phyloP scores from a whole-genome alignment of 2,113 vertebrate genomes.

The Ophthalmolycus amberensis region DNA sequence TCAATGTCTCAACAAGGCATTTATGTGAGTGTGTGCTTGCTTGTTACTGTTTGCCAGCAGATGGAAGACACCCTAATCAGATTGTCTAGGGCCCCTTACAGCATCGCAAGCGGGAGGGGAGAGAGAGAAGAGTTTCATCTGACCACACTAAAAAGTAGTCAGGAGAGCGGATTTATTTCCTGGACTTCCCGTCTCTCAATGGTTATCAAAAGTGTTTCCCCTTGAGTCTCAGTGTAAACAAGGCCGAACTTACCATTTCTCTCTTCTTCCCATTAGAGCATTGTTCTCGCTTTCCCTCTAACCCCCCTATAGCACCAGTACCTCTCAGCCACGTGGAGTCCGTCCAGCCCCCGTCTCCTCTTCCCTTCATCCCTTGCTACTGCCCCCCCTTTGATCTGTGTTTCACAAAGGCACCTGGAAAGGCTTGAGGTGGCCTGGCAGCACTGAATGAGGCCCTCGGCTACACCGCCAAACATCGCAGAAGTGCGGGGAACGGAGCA shows the following conservation, averaged over 20 bases:
- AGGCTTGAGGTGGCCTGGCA: conserved; percentile 71
- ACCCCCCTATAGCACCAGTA: conserved; percentile 4
- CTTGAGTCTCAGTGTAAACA: neutral
- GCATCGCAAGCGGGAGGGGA: neutral
- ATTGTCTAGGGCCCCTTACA: conserved; percentile 7
- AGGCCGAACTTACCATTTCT: neutral
- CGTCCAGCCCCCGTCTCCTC: conserved; percentile 29
- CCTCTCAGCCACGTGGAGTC: conserved; percentile 44
- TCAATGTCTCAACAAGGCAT: conserved; percentile 34
- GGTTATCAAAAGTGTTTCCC: conserved; percentile 26
- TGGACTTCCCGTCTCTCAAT: conserved; percentile 7
- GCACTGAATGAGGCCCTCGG: conserved; percentile 52
- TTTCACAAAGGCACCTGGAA: conserved; percentile 78
- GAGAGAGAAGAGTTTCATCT: neutral
- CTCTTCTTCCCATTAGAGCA: neutral
- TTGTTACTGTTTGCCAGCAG: conserved; percentile 39
- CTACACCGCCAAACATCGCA: conserved; percentile 46
- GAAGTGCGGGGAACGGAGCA: conserved; percentile 43
- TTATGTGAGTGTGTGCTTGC: conserved; percentile 10
- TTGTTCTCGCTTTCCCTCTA: neutral
- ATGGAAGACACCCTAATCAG: conserved; percentile 38
- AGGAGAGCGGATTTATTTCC: conserved; percentile 23
- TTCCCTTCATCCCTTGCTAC: conserved; percentile 48
- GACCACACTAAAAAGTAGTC: conserved; percentile 20
- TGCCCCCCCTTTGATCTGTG: conserved; percentile 70